Percentiles rank a stretch among this genome's conserved stretches.
These are phyloP conservation scores for Archips xylosteana DNA, from an alignment of 2,888 invertebrate species.

Conservation along the genomic window DNA sequence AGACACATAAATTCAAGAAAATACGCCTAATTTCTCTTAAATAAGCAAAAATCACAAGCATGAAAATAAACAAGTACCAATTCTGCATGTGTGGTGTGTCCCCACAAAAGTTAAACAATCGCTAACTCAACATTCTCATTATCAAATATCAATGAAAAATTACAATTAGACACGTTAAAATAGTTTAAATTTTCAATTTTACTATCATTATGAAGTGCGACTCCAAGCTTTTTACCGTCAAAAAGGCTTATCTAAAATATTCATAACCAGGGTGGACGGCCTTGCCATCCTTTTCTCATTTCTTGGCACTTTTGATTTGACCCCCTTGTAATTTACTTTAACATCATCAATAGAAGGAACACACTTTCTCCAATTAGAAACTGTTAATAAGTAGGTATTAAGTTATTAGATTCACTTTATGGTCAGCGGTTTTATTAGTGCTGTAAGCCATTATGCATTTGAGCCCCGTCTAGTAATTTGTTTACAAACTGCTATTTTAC, in stretches of 20 bases:
- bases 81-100: no score
- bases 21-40: no score
- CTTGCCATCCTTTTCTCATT: no score
- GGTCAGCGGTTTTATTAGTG: conserved; percentile 4
- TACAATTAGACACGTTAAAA: background rate
- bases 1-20: no score
- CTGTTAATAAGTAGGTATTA: conserved; percentile 6
- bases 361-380: conserved; percentile 11
- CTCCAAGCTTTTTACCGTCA: background rate
- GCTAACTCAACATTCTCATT: no score
- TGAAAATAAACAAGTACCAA: no score
- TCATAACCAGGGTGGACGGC: background rate
- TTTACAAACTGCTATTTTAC: conserved; percentile 7
- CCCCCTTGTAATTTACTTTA: background rate
- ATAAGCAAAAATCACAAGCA: no score
- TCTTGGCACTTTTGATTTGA: no score
- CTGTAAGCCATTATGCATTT: background rate
- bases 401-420: conserved; percentile 2
- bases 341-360: background rate
- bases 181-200: background rate
- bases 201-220: background rate
- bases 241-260: background rate
- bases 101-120: no score
- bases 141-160: no score
- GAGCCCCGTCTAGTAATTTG: background rate